Base-by-base conservation (phyloP, 1,140 invertebrate genomes). In the Neodiprion virginianus region DNA sequence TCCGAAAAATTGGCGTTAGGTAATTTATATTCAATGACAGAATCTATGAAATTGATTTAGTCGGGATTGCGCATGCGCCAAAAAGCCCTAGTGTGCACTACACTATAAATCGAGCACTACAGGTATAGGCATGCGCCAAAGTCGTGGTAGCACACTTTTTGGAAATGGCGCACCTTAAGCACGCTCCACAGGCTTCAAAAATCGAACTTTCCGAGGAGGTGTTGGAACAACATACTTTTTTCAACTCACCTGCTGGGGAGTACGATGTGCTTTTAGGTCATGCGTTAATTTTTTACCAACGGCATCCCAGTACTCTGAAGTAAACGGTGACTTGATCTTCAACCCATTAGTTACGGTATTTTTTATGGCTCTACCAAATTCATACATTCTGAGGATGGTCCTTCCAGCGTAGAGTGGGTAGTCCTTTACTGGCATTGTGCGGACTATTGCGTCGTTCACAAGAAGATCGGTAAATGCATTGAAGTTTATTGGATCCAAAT, bases 401-500 rank as follows among this genome's bases (percentile, higher is more conserved):
- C 72, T 71, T 2, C 77, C 70, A 65, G 82, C 68, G 21, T 78
- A 74, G 7, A 76, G 79, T 40, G 77, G 75, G 65, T 87, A 87
- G 4, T 76, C 72, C 1, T 65, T 74, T n/a, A 78, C 74, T 0
- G 84, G 79, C 49, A 73, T 80, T 9, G 72, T 12, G 83, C 84
- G 87, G 11, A 80, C 48, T 7, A 48, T 72, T 9, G 72, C 75
- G 48, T 81, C 75, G 8, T 75, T 72, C 71, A 82, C 71, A 50
- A 80, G 81, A 0, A 87, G 69, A 65, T 87, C 82, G 12, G 78
- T 81, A 48, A 77, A 87, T 0, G 69, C 75, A 47, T 88, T 86
- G 47, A 88, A 86, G 50, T 83, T 80, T 1, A 83, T 79, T 0
- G 82, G 79, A 66, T 83, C 80, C 3, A 71, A 72, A 21, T 85